Conservation (phyloP, 1,140 invertebrate genomes). For the Episyrphus balteatus region DNA sequence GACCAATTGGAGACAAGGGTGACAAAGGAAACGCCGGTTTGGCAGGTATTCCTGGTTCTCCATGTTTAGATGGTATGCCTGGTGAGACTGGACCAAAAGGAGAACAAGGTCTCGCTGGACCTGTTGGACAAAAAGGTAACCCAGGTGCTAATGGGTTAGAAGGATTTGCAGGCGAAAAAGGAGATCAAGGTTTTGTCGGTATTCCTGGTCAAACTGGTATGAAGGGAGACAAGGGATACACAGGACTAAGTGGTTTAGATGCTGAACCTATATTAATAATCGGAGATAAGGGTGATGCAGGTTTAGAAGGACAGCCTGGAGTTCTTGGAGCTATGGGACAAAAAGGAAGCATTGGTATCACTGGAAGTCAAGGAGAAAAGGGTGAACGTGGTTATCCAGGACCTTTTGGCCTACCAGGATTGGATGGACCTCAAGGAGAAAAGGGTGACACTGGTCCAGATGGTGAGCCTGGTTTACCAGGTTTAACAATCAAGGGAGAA, state of each 20-base stretch:
- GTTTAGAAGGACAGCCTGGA: conserved; percentile 48
- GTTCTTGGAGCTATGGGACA: conserved; percentile 45
- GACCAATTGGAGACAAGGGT: conserved; percentile 46
- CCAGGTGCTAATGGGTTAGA: conserved; percentile 39
- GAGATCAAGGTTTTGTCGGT: conserved; percentile 36
- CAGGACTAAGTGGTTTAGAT: conserved; percentile 47
- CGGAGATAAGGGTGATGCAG: conserved; percentile 60
- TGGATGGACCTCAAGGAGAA: conserved; percentile 59
- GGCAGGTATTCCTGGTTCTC: conserved; percentile 52
- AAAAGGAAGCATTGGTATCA: conserved; percentile 39
- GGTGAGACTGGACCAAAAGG: conserved; percentile 47
- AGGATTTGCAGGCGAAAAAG: conserved; percentile 43
- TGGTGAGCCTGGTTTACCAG: conserved; percentile 54
- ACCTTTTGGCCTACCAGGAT: conserved; percentile 57
- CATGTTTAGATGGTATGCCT: conserved; percentile 48
- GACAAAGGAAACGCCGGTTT: conserved; percentile 56
- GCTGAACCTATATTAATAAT: conserved; percentile 45
- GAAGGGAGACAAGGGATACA: conserved; percentile 50
- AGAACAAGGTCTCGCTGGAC: conserved; percentile 40
- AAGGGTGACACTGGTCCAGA: conserved; percentile 55
- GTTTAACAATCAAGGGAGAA: conserved; percentile 57
- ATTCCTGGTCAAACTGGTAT: conserved; percentile 40
- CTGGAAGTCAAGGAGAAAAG: conserved; percentile 55
- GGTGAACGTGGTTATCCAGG: conserved; percentile 67
- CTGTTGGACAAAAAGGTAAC: conserved; percentile 46